Evolutionary conservation across 2,113 vertebrate species (phyloP), one percentile per base, ranked within the genome.

Genomic region (Glaucomys volans): DNA sequence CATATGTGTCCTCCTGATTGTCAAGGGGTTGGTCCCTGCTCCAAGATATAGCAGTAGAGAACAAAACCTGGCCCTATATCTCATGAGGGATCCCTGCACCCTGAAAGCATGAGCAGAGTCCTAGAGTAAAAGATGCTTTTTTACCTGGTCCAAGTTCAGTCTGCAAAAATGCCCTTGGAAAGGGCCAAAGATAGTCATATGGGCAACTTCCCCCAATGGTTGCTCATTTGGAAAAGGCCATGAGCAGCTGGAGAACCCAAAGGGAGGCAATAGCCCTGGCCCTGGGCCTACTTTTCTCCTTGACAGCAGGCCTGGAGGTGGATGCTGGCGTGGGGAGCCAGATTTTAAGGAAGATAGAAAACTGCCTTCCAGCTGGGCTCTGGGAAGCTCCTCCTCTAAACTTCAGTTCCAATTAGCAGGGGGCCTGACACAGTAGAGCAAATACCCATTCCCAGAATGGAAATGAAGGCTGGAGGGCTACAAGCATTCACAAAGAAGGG

Each of bases 101-200:
- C 76, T 8, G 16, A 87, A 62, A 75, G 35, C 69, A 35, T 32
- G 42, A 32, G 59, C 26, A 62, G 37, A 74, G 52, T 7, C 54
- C 71, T 57, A 80, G 74, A 83, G n/a, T 75, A 42, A 50, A 95
- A 84, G 79, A 32, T 44, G 14, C 54, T 80, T 91, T 95, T 59
- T 77, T 26, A 84, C 18, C 67, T 91, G 24, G 62, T 77, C 50
- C 57, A 88, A 40, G 82, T 92, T 91, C n/a, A 72, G 64, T 71
- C 82, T 90, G 57, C 37, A 80, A 89, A 86, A 87, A 71, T 28
- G 57, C 24, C 18, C 12, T 66, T 77, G n/a, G 40, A 74, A 44
- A 64, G 26, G 42, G 54, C 26, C 80, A 79, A 50, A 76, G 83
- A 52, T 35, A 44, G 8, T 32, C 40, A 40, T 50, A 32, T 0